phyloP scores from a whole-genome alignment of 1,140 invertebrate genomes.

The Drosophila setifemur region DNA sequence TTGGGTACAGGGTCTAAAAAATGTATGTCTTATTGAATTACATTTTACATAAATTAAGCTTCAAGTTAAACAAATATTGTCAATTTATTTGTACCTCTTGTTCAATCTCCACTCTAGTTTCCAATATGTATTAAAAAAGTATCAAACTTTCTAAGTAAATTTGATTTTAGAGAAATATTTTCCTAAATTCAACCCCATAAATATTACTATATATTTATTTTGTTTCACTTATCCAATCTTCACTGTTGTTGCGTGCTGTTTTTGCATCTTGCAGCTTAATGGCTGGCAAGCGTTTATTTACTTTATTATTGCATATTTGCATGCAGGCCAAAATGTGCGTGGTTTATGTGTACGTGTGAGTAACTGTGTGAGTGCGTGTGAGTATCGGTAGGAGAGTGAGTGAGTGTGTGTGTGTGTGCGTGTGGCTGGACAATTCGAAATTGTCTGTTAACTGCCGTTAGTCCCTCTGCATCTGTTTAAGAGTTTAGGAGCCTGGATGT shows the following conservation, averaged over 20 bases:
- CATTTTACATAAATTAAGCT: too few species aligned
- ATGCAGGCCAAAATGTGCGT: constrained; percentile 62
- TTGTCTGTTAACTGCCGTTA: constrained; percentile 57
- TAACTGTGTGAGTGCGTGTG: constrained; percentile 12
- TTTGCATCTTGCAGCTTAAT: constrained; percentile 40
- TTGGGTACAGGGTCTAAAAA: too few species aligned
- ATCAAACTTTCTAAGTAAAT: too few species aligned
- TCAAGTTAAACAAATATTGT: too few species aligned
- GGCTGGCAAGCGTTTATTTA: constrained; percentile 67
- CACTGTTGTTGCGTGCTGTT: constrained; percentile 13
- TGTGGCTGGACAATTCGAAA: constrained; percentile 40
- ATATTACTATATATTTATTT: too few species aligned
- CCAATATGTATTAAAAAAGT: too few species aligned
- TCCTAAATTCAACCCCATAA: background rate
- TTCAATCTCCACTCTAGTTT: too few species aligned
- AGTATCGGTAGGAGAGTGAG: background rate
- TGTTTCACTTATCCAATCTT: background rate
- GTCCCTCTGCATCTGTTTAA: too few species aligned
- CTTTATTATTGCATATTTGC: constrained; percentile 74
- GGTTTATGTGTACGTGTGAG: constrained; percentile 32
- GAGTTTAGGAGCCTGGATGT: too few species aligned
- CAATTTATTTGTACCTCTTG: too few species aligned
- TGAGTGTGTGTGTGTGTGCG: constrained; percentile 12
- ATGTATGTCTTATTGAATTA: too few species aligned
- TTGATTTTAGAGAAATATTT: background rate